phyloP scores from a whole-genome alignment of 2,888 invertebrate genomes.

The Philereme vetulata region DNA sequence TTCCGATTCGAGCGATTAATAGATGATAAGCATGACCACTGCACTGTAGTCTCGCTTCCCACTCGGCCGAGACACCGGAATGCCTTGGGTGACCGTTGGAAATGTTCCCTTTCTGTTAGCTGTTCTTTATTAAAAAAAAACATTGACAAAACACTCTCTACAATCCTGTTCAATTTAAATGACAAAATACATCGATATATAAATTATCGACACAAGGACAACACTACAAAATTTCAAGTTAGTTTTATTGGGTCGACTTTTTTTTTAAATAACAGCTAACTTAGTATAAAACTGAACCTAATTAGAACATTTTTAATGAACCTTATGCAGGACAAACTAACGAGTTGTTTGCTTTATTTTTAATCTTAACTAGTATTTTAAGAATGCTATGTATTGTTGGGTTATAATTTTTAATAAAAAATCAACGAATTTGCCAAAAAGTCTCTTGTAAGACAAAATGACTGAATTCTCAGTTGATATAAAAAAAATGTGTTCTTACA shows the following conservation, averaged over 20 bases:
- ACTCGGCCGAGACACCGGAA: slow-evolving; percentile 52
- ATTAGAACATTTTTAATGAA: slow-evolving; percentile 48
- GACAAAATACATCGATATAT: slow-evolving; percentile 11
- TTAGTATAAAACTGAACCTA: slow-evolving; percentile 49
- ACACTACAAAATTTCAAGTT: slow-evolving; percentile 7
- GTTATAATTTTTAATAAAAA: slow-evolving; percentile 50
- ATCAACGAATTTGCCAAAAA: slow-evolving; percentile 27
- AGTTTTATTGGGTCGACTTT: slow-evolving; percentile 2
- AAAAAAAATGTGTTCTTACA: slow-evolving; percentile 1
- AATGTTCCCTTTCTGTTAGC: slow-evolving; percentile 46
- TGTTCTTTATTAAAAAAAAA: slow-evolving; percentile 41
- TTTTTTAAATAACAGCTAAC: slow-evolving; percentile 47
- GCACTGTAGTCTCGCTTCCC: slow-evolving; percentile 48
- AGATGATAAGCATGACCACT: slow-evolving; percentile 40
- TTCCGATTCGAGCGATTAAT: slow-evolving; percentile 32
- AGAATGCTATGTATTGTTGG: slow-evolving; percentile 69
- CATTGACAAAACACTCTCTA: background rate
- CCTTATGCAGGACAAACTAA: slow-evolving; percentile 43
- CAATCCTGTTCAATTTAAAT: background rate
- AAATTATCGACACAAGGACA: slow-evolving; percentile 12
- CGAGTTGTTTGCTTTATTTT: slow-evolving; percentile 67
- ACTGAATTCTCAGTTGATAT: slow-evolving; percentile 2
- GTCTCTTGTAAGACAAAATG: slow-evolving; percentile 3
- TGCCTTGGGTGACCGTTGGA: slow-evolving; percentile 47
- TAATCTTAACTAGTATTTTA: slow-evolving; percentile 59